Base-by-base conservation (phyloP, 2,113 vertebrate species). In the Hippocampus guttulatus region DNA sequence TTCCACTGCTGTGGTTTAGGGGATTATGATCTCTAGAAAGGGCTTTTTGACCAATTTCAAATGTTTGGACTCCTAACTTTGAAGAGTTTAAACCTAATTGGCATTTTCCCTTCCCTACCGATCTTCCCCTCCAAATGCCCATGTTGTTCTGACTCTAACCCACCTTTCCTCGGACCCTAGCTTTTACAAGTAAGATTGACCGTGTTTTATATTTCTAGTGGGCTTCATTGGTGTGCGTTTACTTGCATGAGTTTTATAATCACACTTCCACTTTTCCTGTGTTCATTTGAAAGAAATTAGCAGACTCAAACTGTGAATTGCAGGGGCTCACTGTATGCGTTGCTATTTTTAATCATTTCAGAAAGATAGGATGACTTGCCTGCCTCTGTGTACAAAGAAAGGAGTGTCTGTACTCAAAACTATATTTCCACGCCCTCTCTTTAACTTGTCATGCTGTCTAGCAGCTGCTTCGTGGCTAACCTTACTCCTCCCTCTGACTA, bases 121-220 rank as follows among this genome's bases (percentile, higher is more conserved):
- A 21, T 10, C 40, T 86, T 85, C 64, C 51, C 78, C 89, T 86
- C 90, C 89, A 84, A 73, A 86, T 89, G 54, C 72, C 82, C 77
- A 72, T 89, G 83, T 92, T 91, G 82, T 92, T 91, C 90, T 94
- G 90, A 94, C 90, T 88, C 88, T 88, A 84, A 87, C 92, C 91
- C 90, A 91, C 84, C 92, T 91, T 86, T 90, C 90, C 92, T 88
- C 90, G 94, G 92, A 95, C 81, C 81, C 88, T 95, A 95, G 94
- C 95, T 94, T 93, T 93, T 95, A 91, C 94, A 96, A 95, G 94
- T 96, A 96, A 95, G 95, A 93, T 77, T 80, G 74, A 85, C 77
- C 84, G 73, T 64, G 65, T 85, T 88, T 84, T 81, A 33, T 61
- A 79, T 64, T 77, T 78, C 79, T 45, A 70, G 79, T 75, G 75